Percentiles rank a stretch among this genome's conserved stretches.
Conservation (phyloP, 2,888 invertebrate genomes). For the Thymelicus acteon region DNA sequence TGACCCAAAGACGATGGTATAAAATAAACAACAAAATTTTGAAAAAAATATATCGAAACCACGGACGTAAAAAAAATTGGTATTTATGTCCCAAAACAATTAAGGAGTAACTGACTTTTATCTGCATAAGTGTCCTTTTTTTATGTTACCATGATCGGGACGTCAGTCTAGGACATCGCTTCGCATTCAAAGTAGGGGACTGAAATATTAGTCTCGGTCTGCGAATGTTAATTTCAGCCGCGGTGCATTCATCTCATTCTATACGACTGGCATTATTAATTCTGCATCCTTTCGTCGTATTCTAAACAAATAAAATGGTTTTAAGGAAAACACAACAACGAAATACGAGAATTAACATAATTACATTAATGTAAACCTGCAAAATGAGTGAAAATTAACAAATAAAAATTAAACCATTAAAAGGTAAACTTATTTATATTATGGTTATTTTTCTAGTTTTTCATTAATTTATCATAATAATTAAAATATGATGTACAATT, state of each 20-base stretch:
- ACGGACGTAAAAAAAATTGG: too few relatives aligned
- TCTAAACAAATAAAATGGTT: not conserved
- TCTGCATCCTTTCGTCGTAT: conserved; percentile 3
- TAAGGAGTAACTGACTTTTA: not conserved
- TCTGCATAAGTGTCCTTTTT: not conserved
- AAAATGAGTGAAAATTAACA: too few relatives aligned
- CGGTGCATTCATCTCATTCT: conserved; percentile 16
- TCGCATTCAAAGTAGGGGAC: conserved; percentile 28
- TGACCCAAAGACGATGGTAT: too few relatives aligned
- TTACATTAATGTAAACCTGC: too few relatives aligned
- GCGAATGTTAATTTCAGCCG: conserved; percentile 27
- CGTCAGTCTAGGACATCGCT: not conserved
- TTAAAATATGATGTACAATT: too few relatives aligned
- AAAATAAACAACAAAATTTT: too few relatives aligned
- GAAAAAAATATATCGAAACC: too few relatives aligned
- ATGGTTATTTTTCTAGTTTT: too few relatives aligned
- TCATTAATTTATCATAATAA: too few relatives aligned
- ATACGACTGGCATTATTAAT: conserved; percentile 24
- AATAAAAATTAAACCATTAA: not conserved
- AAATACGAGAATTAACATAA: too few relatives aligned
- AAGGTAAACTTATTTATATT: not conserved
- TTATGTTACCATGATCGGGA: not conserved
- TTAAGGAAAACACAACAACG: too few relatives aligned
- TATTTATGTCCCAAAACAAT: too few relatives aligned
- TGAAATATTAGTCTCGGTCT: conserved; percentile 35